phyloP scores from a whole-genome alignment of 2,113 vertebrate genomes.

The Ctenomys sociabilis region DNA sequence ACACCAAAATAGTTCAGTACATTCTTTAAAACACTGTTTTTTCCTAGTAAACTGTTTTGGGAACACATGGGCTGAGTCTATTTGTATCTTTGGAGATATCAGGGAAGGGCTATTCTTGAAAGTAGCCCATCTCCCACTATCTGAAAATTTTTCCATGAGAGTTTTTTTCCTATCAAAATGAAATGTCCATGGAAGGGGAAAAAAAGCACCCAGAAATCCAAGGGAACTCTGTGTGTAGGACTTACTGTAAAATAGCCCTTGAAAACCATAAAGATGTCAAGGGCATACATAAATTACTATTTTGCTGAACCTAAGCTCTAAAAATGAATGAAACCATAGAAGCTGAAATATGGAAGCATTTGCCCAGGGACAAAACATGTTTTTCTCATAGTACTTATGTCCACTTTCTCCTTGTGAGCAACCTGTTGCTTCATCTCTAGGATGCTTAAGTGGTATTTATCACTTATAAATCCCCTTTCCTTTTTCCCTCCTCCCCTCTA shows the following conservation, averaged over 20 bases:
- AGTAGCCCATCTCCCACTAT: not conserved
- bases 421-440: not conserved
- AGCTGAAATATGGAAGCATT: slow-evolving; percentile 23
- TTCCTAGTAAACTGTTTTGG: slow-evolving; percentile 5
- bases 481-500: not conserved
- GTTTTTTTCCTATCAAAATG: not conserved
- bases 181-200: not conserved
- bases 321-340: not conserved
- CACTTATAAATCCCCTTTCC: not conserved
- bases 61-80: not conserved
- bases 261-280: not conserved
- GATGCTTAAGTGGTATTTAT: not conserved
- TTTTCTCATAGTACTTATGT: not conserved
- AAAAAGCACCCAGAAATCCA: not conserved
- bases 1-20: not conserved
- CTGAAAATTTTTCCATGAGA: slow-evolving; percentile 17
- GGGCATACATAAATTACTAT: not conserved
- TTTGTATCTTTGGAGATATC: not conserved
- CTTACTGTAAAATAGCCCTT: slow-evolving; percentile 21
- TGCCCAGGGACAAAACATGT: not conserved
- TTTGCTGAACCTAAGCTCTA: slow-evolving; percentile 5
- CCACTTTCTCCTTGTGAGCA: not conserved
- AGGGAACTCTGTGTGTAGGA: not conserved
- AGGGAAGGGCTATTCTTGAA: not conserved
- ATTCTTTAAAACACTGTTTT: not conserved